Evolutionary conservation across 2,113 vertebrate genomes (phyloP), one percentile per base, ranked within the genome.

Genomic region (Atractosteus spatula): DNA sequence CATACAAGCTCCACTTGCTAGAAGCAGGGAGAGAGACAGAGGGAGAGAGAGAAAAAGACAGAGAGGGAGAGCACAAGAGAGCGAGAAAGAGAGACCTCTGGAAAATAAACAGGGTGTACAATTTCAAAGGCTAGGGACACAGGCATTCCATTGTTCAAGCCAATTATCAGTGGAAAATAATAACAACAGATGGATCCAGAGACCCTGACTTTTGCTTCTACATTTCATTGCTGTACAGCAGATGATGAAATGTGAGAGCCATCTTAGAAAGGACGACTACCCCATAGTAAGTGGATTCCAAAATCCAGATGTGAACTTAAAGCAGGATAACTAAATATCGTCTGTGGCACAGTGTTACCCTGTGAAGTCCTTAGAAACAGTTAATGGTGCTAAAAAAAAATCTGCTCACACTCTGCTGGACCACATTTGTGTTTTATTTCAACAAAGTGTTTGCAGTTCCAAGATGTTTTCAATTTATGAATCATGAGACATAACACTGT

Each of bases 91-190:
- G 57, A 93, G 94, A 93, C 90, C 95, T 94, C 90, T 86, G 82
- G 83, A 90, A 91, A 92, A 89, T 89, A 92, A 92, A 92, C 88
- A 91, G 81, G 90, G 94, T 94, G 89, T 97, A 91, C 84, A 80
- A 93, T 98, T 98, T 97, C 96, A 98, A 98, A 97, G 96, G 91
- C 94, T 86, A 92, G 91, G 94, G 94, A 93, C 90, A 96, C 93
- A 97, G 94, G 93, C 96, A 98, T 98, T 95, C 95, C 96, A 96
- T 97, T 98, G 97, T 97, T 96, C 92, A 88, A 92, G 93, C 95
- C 96, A 99, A 98, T 98, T 98, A 98, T 98, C 95, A 95, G 95
- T 91, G 89, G 94, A 96, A 98, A 98, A 97, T 97, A 98, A 98
- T 95, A 99, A 99, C 96, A 98, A 94, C 96, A 99, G 96, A 98